A percentile compares a stretch with the other conserved stretches of the same genome.
phyloP scores from a whole-genome alignment of 1,140 invertebrate genomes.

The Hirudo medicinalis region DNA sequence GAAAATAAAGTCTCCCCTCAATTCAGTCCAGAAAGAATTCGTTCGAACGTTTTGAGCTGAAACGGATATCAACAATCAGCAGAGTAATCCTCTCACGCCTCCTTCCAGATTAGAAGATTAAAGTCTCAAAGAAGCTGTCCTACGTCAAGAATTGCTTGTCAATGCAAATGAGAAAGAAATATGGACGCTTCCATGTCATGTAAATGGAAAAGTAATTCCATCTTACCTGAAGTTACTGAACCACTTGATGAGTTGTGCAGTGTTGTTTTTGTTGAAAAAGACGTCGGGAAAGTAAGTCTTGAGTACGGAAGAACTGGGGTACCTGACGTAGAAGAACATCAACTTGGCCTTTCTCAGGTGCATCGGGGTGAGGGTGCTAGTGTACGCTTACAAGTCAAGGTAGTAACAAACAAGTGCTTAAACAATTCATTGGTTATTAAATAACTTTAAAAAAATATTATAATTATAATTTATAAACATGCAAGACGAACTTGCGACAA shows the following conservation, averaged over 20 bases:
- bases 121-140: too few relatives aligned
- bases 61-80: constrained; percentile 1
- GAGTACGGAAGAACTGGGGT: constrained; percentile 91
- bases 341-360: constrained; percentile 98
- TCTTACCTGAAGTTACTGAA: constrained; percentile 99
- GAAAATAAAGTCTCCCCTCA: too few relatives aligned
- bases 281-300: constrained; percentile 99
- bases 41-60: too few relatives aligned
- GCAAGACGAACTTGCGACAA: too few relatives aligned
- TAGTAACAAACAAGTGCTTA: too few relatives aligned
- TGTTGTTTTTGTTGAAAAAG: constrained; percentile 99
- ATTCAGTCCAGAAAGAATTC: too few relatives aligned
- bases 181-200: not conserved
- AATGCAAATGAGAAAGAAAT: too few relatives aligned
- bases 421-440: too few relatives aligned
- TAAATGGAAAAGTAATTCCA: not conserved
- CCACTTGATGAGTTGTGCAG: constrained; percentile 99
- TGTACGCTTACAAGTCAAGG: constrained; percentile 27
- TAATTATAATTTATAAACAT: too few relatives aligned
- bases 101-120: constrained; percentile 1
- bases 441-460: too few relatives aligned
- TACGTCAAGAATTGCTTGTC: too few relatives aligned
- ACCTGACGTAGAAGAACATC: constrained; percentile 99
- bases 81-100: not conserved
- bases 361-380: constrained; percentile 75